Base-by-base conservation (phyloP, 2,113 vertebrate genomes). In the Ranitomeya variabilis region DNA sequence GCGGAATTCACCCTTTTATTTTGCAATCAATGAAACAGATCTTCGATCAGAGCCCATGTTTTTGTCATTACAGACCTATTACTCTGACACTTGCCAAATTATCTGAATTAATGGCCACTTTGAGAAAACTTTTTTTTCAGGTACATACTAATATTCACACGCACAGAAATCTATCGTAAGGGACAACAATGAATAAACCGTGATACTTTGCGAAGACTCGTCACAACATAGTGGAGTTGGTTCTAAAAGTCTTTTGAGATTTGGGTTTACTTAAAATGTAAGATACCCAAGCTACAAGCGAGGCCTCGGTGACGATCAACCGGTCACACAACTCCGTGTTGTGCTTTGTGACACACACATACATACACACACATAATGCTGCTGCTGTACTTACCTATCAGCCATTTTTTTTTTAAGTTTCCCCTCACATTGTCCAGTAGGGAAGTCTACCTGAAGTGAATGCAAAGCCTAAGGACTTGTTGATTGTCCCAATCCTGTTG, bases 341-440 rank as follows among this genome's bases (percentile, higher is more conserved):
- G 83, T 73, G 69, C 51, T 85, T 86, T 52, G 85, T 86, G 73
- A 78, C 85, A 66, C 37, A 21, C 71, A 26, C 26, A 18, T 2
- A n/a, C 6, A 74, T 31, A 73, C 26, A 7, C 55, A 10, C 23
- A 15, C 73, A 78, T 62, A 31, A 26, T 10, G 45, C 55, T 26
- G 31, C 31, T n/a, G 19, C 18, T 51, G 37, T 45, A 45, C 80
- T 88, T 88, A 88, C 87, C 87, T 88, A 69, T 88, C 80, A 83
- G 87, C 79, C 87, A 88, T 88, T 82, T 74, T 62, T 62, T 26
- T 71, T 52, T 4, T 14, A 13, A 11, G 80, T 62, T 55, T 79
- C 57, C 79, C 80, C 80, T 88, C 87, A 88, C 87, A 88, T 88
- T 80, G 69, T 88, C 79, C 71, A 51, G 69, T 26, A n/a, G 15